These are phyloP conservation scores for Nesometra sesokonis DNA, from an alignment of 35 echinoderm and acorn worm genomes.

Conservation along the genomic window DNA sequence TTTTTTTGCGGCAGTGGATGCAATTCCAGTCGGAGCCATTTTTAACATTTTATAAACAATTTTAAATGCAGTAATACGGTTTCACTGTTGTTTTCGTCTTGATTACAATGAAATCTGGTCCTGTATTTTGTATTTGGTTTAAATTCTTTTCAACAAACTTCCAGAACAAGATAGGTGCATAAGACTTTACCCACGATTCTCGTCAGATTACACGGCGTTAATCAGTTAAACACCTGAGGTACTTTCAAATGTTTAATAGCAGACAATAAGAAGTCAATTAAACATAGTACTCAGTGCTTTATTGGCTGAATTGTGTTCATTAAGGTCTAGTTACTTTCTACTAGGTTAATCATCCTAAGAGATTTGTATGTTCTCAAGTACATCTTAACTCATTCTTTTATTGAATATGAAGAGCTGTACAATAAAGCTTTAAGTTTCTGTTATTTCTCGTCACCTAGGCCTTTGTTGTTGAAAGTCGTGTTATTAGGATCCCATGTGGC, in stretches of 20 bases:
- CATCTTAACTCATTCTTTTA: not conserved
- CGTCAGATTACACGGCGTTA: not conserved
- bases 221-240: not conserved
- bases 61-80: too few species aligned
- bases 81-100: too few species aligned
- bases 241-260: not conserved
- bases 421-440: not conserved
- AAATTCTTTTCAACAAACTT: not conserved
- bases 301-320: not conserved
- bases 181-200: not conserved
- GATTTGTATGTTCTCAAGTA: not conserved
- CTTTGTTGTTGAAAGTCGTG: not conserved
- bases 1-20: too few species aligned
- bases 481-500: not conserved
- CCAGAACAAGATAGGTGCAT: not conserved
- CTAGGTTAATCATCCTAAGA: not conserved
- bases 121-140: too few species aligned
- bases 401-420: too few species aligned
- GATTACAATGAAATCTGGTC: too few species aligned
- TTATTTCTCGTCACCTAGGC: not conserved
- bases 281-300: not conserved
- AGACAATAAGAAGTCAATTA: not conserved
- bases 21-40: too few species aligned
- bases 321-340: not conserved
- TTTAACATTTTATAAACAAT: too few species aligned